A percentile compares a stretch with the other conserved stretches of the same genome.
These are phyloP conservation scores for Pachliopta kotzebuea DNA, from an alignment of 2,888 invertebrate species.

Conservation along the genomic window DNA sequence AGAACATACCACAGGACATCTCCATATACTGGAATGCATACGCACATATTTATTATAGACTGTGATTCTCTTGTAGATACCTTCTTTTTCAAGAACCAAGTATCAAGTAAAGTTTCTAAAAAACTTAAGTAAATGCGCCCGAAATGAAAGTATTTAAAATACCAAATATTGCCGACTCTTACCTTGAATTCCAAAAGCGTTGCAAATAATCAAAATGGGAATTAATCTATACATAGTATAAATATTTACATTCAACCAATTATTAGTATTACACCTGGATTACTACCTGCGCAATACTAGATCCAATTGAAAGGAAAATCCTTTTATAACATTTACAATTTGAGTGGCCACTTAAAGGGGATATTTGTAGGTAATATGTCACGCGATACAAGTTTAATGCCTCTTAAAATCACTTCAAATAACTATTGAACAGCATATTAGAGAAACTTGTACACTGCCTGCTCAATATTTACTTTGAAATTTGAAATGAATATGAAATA, in stretches of 20 bases:
- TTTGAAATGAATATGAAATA: not conserved
- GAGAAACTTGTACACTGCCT: constrained; percentile 1
- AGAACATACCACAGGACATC: no score
- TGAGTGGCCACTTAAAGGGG: constrained; percentile 23
- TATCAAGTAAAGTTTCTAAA: not conserved
- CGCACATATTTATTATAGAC: no score
- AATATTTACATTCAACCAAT: not conserved
- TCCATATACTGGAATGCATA: no score
- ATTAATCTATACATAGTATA: constrained; percentile 7
- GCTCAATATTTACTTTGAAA: constrained; percentile 15
- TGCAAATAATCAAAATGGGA: constrained; percentile 12
- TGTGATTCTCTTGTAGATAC: no score
- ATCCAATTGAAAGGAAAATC: not conserved
- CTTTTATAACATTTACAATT: constrained; percentile 26
- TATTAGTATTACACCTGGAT: not conserved
- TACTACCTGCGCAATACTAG: constrained; percentile 6
- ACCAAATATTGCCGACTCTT: not conserved
- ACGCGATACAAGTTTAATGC: constrained; percentile 19
- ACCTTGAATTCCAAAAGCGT: constrained; percentile 11
- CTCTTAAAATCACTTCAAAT: constrained; percentile 26
- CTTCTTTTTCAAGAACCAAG: no score
- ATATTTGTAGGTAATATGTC: constrained; percentile 22
- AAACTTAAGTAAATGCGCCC: no score
- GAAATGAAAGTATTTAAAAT: no score
- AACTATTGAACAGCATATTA: constrained; percentile 12